Conservation (phyloP, 2,113 vertebrate species). For the Centropus unirufus region DNA sequence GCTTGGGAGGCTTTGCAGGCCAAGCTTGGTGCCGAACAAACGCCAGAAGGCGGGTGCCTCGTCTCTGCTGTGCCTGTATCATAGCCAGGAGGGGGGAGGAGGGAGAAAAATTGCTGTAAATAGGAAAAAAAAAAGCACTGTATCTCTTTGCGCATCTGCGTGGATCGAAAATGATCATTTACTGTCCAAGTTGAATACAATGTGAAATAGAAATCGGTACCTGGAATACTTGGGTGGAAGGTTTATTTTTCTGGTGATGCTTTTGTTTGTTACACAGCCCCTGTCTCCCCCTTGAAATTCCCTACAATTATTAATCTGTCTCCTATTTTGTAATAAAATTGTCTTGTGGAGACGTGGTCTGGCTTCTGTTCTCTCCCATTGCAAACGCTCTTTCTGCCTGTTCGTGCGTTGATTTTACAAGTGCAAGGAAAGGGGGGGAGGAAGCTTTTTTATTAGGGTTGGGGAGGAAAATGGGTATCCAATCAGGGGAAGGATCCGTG, state of each 20-base stretch:
- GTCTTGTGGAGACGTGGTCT: neutral
- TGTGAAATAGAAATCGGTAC: neutral
- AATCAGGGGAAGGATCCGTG: neutral
- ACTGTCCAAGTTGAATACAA: neutral
- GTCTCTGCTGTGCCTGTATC: neutral
- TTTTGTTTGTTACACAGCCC: constrained; percentile 7
- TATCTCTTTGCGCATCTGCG: neutral
- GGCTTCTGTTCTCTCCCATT: neutral
- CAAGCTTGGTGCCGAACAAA: neutral
- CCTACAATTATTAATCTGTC: neutral
- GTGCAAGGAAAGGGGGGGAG: neutral
- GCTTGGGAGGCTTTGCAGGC: neutral
- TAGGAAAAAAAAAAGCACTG: neutral
- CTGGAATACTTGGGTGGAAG: constrained; percentile 5
- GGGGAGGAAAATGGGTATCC: neutral
- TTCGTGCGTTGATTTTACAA: neutral
- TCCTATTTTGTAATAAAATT: constrained; percentile 67
- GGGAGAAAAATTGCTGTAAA: neutral
- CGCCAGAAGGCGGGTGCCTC: neutral
- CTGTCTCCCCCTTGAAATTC: neutral
- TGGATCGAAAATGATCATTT: neutral
- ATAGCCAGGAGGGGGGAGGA: neutral
- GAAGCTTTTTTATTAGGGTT: neutral
- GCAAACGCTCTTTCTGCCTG: neutral
- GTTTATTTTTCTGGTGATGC: constrained; percentile 6